Conservation (phyloP, 1,140 invertebrate species). For the Hesperophylax magnus region DNA sequence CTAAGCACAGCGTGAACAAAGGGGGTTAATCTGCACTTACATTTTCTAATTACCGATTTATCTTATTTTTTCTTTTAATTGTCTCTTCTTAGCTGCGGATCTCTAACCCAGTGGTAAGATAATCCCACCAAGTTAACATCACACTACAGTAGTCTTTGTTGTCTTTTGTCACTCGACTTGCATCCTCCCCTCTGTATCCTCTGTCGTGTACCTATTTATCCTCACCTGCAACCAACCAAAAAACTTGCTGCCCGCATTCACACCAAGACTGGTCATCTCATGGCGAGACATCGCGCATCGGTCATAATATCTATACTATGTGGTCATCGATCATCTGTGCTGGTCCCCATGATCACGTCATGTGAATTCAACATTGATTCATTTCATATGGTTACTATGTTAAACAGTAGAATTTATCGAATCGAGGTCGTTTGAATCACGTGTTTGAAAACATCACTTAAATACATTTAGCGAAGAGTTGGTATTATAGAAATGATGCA, state of each 20-base stretch:
- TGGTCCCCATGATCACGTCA: background rate
- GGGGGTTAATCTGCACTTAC: constrained; percentile 26
- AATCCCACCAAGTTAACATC: constrained; percentile 55
- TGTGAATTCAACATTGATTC: constrained; percentile 11
- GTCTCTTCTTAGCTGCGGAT: constrained; percentile 57
- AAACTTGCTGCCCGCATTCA: background rate
- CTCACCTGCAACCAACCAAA: constrained; percentile 27
- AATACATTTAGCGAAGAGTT: no score
- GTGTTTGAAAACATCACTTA: no score
- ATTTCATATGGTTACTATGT: background rate
- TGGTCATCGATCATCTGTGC: constrained; percentile 45
- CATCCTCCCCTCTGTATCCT: constrained; percentile 48
- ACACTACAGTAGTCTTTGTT: constrained; percentile 49
- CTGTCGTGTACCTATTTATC: constrained; percentile 37
- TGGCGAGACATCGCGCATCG: constrained; percentile 33
- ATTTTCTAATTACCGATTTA: constrained; percentile 34
- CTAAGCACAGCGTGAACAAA: no score
- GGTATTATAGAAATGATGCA: no score
- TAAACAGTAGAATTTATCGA: no score
- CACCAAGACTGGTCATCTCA: constrained; percentile 43
- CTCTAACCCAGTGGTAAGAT: constrained; percentile 58
- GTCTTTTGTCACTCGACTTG: constrained; percentile 49
- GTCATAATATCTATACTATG: no score
- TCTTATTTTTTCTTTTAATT: constrained; percentile 55
- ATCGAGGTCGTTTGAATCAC: no score